Evolutionary conservation across 2,888 invertebrate species (phyloP), one percentile per base, ranked within the genome.

Genomic region (Zaprionus obscuricornis): DNA sequence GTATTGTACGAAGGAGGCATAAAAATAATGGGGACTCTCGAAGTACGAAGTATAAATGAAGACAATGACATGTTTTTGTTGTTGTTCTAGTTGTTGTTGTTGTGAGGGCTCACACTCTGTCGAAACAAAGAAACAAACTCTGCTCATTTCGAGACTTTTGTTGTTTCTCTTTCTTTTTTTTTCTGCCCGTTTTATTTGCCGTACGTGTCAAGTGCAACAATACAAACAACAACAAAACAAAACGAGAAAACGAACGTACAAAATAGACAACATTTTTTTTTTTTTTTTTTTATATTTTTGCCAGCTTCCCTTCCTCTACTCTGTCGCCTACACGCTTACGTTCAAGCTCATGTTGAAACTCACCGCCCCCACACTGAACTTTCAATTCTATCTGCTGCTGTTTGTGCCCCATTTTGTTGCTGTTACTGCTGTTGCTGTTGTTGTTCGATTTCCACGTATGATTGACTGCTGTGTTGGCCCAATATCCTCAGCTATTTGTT

Each of bases 141-240:
- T 42, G 33, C 11, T 33, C 40, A 42, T 51, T 29, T n/a, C n/a
- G n/a, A n/a, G n/a, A n/a, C n/a, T 43, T 37, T 55, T 27, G 24
- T 43, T 18, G 26, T 16, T 22, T 22, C 11, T 8, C 17, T 8
- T 34, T 16, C 3, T 26, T 10, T 50, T 47, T 64, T 45, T 37
- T n/a, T n/a, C n/a, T n/a, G n/a, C n/a, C n/a, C n/a, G 39, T 58
- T 76, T 83, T 85, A 83, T 83, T 79, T 64, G 62, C 56, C 47
- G 63, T 67, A 86, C 70, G 75, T 78, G 86, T 64, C 75, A 69
- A 72, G 78, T 84, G 66, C 70, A 75, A 55, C 62, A 54, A 51
- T 51, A 51, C 50, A 65, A 64, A 68, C 49, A 47, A 56, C 39
- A 39, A 47, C 37, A 55, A 47, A 33, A 17, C 16, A 33, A 36